Conservation (phyloP, 53 echinoderm and acorn worm genomes). For the Paracentrotus lividus region DNA sequence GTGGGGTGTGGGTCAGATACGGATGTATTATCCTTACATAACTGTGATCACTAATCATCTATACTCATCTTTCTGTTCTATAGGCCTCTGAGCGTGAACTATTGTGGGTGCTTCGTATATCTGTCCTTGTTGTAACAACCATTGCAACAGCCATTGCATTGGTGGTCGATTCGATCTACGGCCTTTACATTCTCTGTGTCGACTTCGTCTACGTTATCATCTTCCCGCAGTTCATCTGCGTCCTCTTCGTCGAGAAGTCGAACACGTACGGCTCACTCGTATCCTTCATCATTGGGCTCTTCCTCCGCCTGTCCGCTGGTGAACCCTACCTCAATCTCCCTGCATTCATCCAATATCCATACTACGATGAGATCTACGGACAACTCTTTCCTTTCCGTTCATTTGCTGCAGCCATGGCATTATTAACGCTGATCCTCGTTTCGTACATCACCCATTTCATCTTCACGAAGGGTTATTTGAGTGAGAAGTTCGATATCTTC, state of each 20-base stretch:
- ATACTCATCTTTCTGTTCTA: background rate
- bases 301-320: conserved; percentile 52
- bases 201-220: conserved; percentile 70
- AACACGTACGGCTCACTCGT: conserved; percentile 62
- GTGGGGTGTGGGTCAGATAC: no score
- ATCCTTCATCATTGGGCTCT: conserved; percentile 42
- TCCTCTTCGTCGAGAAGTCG: conserved; percentile 36
- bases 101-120: background rate
- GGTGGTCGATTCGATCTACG: conserved; percentile 58
- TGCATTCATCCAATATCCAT: conserved; percentile 46
- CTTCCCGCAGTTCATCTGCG: conserved; percentile 67
- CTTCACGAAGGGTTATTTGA: conserved; percentile 31
- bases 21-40: no score
- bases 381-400: conserved; percentile 67
- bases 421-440: background rate
- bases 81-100: conserved; percentile 54
- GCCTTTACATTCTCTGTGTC: conserved; percentile 60
- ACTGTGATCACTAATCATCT: no score
- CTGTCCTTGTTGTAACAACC: background rate
- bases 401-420: background rate
- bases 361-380: background rate
- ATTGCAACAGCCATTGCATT: conserved; percentile 58
- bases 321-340: conserved; percentile 30
- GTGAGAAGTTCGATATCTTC: conserved; percentile 37
- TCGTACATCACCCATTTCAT: conserved; percentile 32